A percentile compares a stretch with the other conserved stretches of the same genome.
Evolutionary conservation across 2,797 vertebrate species (phyloP).

Genomic region (Tarsius wallacei): DNA sequence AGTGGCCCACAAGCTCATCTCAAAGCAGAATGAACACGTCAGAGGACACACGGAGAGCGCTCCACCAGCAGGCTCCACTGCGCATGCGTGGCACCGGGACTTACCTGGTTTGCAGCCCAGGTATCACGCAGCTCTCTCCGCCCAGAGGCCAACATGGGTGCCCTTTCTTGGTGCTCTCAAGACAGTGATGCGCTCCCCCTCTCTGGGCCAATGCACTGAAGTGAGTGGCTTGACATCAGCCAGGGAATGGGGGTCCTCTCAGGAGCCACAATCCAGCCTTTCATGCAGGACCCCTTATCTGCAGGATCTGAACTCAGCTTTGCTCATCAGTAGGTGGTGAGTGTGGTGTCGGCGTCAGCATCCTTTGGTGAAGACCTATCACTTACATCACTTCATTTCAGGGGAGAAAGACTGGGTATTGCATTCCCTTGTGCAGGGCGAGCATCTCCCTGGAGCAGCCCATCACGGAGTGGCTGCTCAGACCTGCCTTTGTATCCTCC

Average conservation of each 20-base stretch:
- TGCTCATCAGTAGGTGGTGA: conserved; percentile 65
- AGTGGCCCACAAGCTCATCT: neutral
- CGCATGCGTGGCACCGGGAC: neutral
- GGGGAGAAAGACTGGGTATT: conserved; percentile 53
- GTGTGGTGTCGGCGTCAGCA: neutral
- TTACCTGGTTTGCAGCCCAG: neutral
- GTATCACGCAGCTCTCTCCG: neutral
- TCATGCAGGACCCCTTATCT: neutral
- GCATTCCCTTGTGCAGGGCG: conserved; percentile 12
- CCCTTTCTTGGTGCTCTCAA: neutral
- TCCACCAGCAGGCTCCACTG: rapidly evolving
- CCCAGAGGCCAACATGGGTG: rapidly evolving
- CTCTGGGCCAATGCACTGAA: neutral
- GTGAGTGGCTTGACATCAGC: neutral
- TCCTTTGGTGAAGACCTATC: conserved; percentile 65
- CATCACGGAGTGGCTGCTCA: neutral
- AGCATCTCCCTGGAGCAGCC: neutral
- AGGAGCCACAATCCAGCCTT: conserved; percentile 46
- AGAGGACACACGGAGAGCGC: neutral
- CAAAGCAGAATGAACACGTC: neutral
- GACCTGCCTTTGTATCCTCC: conserved; percentile 50
- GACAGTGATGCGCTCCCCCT: neutral
- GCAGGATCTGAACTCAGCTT: conserved; percentile 48
- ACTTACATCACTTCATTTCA: conserved; percentile 71
- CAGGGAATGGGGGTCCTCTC: rapidly evolving